Conservation (phyloP, 2,888 invertebrate genomes). For the Andrena chrysosceles region DNA sequence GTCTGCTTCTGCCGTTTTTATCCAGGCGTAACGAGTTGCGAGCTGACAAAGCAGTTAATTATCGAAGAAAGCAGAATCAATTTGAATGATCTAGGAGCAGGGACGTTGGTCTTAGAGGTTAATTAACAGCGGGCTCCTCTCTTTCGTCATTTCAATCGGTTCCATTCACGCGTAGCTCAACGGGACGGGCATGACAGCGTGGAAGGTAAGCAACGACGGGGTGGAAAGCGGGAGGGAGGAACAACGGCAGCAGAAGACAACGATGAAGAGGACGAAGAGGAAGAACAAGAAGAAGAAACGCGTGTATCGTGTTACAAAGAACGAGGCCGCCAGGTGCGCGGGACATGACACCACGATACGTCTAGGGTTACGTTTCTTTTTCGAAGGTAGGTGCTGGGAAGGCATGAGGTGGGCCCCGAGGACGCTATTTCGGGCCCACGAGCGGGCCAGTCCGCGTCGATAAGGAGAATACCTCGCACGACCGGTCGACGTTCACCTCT, state of each 20-base stretch:
- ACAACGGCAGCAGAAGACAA: conserved; percentile 25
- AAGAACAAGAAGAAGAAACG: conserved; percentile 69
- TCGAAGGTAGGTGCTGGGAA: conserved; percentile 64
- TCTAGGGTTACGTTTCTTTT: conserved; percentile 82
- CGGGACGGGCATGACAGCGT: conserved; percentile 12
- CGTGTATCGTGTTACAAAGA: conserved; percentile 83
- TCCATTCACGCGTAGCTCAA: conserved; percentile 1
- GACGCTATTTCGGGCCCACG: conserved; percentile 68
- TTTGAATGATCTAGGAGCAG: conserved; percentile 1
- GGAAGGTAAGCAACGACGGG: conserved; percentile 11
- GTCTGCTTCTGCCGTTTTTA: background rate
- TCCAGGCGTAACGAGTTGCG: background rate
- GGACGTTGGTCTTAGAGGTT: background rate
- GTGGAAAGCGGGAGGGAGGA: conserved; percentile 32
- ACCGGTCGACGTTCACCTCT: conserved; percentile 67
- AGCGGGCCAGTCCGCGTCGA: conserved; percentile 64
- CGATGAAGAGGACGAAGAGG: conserved; percentile 34
- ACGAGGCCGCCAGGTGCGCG: conserved; percentile 82
- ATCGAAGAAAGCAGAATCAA: conserved; percentile 6
- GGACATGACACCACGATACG: conserved; percentile 82
- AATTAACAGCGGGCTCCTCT: conserved; percentile 15
- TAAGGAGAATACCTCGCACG: conserved; percentile 69
- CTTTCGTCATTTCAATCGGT: conserved; percentile 22
- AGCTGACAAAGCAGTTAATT: background rate
- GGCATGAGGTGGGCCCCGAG: conserved; percentile 55